These are phyloP conservation scores for Odontamblyopus rebecca DNA, from an alignment of 2,797 vertebrate species.

Conservation along the genomic window DNA sequence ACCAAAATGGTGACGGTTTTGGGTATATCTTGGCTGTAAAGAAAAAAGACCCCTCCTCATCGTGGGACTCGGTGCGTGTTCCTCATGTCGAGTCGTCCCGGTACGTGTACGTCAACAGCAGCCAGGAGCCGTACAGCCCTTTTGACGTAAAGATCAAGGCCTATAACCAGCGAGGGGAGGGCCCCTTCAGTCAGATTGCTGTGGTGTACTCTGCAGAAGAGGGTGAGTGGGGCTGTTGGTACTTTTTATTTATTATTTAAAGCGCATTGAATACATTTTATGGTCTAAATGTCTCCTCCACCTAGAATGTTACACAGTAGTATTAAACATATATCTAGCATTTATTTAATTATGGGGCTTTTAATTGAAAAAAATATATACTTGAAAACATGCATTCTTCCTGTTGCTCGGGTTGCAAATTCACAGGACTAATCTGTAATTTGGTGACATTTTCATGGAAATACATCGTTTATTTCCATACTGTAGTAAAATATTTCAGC, in stretches of 20 bases:
- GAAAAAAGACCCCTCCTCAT: conserved; percentile 70
- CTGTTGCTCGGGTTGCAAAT: too few relatives aligned
- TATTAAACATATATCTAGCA: too few relatives aligned
- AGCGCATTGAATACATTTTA: neutral
- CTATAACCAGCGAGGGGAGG: conserved; percentile 89
- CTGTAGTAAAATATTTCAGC: too few relatives aligned
- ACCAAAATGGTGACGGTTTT: conserved; percentile 94
- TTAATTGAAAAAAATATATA: too few relatives aligned
- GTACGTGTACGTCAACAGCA: conserved; percentile 89
- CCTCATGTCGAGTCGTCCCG: conserved; percentile 85
- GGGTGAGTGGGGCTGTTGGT: conserved; percentile 71
- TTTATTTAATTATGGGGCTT: too few relatives aligned
- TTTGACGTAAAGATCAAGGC: conserved; percentile 94
- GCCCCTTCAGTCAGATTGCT: conserved; percentile 90
- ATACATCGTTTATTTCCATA: too few relatives aligned
- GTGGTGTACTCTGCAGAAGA: conserved; percentile 92
- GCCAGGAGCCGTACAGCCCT: conserved; percentile 85
- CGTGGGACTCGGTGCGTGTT: conserved; percentile 80
- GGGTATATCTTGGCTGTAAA: conserved; percentile 91
- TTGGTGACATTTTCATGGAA: too few relatives aligned
- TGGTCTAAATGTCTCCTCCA: too few relatives aligned
- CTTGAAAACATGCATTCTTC: too few relatives aligned
- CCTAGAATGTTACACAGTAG: too few relatives aligned
- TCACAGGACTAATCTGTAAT: too few relatives aligned
- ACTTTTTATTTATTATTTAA: neutral